Conservation (phyloP, 2,888 invertebrate genomes). For the Lithophane socia region DNA sequence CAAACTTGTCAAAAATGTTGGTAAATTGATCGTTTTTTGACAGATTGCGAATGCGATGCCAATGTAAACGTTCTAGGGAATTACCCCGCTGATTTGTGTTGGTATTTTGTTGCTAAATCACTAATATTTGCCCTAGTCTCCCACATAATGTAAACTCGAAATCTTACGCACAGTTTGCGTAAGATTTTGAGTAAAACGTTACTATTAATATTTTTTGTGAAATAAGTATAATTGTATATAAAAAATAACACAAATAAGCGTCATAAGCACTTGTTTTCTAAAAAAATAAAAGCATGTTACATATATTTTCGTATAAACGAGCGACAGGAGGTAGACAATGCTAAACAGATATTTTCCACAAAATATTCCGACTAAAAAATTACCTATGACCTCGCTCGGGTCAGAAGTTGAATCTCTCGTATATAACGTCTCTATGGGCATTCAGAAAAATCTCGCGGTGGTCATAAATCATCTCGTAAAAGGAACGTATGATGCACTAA, state of each 20-base stretch:
- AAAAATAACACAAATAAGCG: too few relatives aligned
- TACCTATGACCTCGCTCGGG: conserved; percentile 12
- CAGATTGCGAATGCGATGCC: too few relatives aligned
- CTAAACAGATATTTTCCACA: neutral
- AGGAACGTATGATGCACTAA: conserved; percentile 34
- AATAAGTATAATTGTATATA: too few relatives aligned
- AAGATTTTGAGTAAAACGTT: neutral
- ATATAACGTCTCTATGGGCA: conserved; percentile 25
- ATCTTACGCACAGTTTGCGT: neutral
- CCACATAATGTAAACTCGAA: neutral
- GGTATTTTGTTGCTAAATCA: neutral
- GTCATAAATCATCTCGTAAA: conserved; percentile 50
- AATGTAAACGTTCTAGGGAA: too few relatives aligned
- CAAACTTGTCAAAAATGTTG: too few relatives aligned
- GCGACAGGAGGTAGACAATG: neutral
- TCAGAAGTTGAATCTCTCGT: conserved; percentile 33
- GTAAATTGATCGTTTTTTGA: too few relatives aligned
- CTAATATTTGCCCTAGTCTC: neutral
- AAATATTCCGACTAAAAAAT: neutral
- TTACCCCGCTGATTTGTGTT: neutral
- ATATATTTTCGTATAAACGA: neutral
- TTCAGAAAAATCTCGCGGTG: conserved; percentile 40
- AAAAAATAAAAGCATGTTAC: too few relatives aligned
- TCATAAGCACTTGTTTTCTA: too few relatives aligned
- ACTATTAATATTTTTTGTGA: neutral